Evolutionary conservation across 2,888 invertebrate species (phyloP).

Genomic region (Eristalinus sepulchralis): DNA sequence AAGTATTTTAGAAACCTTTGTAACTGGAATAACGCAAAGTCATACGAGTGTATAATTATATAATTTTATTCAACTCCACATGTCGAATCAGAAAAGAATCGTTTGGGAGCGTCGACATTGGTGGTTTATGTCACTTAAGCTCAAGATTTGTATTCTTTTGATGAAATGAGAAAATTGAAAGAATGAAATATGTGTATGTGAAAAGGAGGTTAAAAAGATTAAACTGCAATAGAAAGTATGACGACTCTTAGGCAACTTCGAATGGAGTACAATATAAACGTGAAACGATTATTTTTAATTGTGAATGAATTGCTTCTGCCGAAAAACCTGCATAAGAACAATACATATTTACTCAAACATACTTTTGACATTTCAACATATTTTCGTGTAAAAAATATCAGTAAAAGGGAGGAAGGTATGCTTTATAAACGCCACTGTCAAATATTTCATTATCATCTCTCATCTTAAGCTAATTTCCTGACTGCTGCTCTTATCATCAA

Average conservation of each 20-base stretch:
- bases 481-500: slow-evolving; percentile 1
- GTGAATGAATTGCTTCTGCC: slow-evolving; percentile 66
- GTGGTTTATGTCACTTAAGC: slow-evolving; percentile 12
- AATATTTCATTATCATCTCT: not conserved
- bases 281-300: slow-evolving; percentile 66
- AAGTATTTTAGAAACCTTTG: slow-evolving; percentile 41
- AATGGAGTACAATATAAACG: slow-evolving; percentile 34
- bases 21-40: slow-evolving; percentile 18
- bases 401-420: not conserved
- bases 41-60: slow-evolving; percentile 55
- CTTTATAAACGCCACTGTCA: not conserved
- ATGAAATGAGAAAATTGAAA: slow-evolving; percentile 54
- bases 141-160: slow-evolving; percentile 15
- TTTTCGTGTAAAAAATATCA: not conserved
- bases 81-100: slow-evolving; percentile 51
- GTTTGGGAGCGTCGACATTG: slow-evolving; percentile 61
- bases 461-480: slow-evolving; percentile 40
- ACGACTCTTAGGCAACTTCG: slow-evolving; percentile 21
- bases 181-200: slow-evolving; percentile 31
- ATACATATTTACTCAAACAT: not conserved
- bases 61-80: slow-evolving; percentile 54
- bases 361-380: not conserved
- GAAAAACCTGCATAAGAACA: slow-evolving; percentile 53
- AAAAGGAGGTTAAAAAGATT: slow-evolving; percentile 63
- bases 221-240: slow-evolving; percentile 40